phyloP scores from a whole-genome alignment of 2,113 vertebrate genomes.

The Balaenoptera acutorostrata region DNA sequence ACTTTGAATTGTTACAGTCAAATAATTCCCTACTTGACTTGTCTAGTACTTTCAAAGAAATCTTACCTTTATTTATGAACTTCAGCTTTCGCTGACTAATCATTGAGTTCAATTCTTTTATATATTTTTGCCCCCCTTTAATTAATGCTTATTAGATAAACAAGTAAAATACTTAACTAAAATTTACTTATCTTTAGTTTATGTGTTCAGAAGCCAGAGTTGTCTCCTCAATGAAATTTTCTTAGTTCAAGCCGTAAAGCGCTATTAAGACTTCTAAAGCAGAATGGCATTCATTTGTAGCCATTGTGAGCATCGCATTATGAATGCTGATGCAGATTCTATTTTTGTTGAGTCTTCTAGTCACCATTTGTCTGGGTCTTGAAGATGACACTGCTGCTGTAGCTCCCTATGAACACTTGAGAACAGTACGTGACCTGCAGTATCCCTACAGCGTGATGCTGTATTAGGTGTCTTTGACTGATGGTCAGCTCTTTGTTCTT shows the following conservation, averaged over 20 bases:
- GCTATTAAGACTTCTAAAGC: background rate
- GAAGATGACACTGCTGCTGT: background rate
- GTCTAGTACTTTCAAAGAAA: background rate
- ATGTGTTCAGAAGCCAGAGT: background rate
- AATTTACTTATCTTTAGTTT: background rate
- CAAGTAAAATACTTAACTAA: background rate
- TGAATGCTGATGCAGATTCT: background rate
- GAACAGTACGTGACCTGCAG: background rate
- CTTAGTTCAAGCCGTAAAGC: background rate
- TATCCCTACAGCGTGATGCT: background rate
- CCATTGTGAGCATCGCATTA: background rate
- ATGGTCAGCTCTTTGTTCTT: background rate
- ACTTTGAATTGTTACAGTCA: background rate
- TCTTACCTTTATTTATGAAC: conserved; percentile 35
- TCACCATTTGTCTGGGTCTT: conserved; percentile 6
- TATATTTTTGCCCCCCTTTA: background rate
- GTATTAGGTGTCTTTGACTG: background rate
- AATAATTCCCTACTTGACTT: background rate
- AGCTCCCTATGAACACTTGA: background rate
- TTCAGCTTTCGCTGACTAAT: background rate
- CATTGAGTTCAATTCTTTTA: background rate
- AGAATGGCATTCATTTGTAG: background rate
- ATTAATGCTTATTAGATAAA: background rate
- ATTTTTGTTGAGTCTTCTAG: conserved; percentile 4
- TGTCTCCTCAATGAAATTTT: background rate